Evolutionary conservation across 2,797 vertebrate genomes (phyloP).

Genomic region (Manis javanica): DNA sequence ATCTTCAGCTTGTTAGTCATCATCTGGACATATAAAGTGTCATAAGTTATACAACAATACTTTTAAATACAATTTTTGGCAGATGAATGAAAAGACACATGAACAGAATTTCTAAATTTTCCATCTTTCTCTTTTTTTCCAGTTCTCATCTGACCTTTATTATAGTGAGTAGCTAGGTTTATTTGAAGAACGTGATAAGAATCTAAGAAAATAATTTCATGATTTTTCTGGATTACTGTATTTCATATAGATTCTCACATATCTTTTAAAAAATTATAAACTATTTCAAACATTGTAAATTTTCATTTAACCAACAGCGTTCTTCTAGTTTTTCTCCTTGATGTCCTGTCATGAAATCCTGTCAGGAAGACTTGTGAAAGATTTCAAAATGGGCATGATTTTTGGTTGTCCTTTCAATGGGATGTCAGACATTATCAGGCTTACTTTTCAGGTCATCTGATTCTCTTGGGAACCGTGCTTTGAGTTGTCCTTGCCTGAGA

Average conservation of each 20-base stretch:
- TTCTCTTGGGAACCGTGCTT: not conserved
- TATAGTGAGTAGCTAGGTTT: not conserved
- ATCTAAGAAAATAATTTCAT: not conserved
- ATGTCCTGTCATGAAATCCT: not conserved
- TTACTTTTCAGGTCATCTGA: not conserved
- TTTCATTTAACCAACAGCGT: conserved; percentile 8
- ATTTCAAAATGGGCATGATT: not conserved
- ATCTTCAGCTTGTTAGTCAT: not conserved
- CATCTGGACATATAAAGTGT: not conserved
- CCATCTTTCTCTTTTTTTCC: not conserved
- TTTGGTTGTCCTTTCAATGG: not conserved
- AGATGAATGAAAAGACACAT: not conserved
- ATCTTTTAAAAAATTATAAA: not conserved
- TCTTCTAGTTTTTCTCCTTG: not conserved
- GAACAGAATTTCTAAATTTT: not conserved
- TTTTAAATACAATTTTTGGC: not conserved
- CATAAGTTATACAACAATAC: not conserved
- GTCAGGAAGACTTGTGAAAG: not conserved
- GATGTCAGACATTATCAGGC: not conserved
- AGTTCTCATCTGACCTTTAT: not conserved
- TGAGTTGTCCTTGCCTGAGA: not conserved
- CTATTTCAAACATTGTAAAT: not conserved
- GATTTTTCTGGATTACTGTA: not conserved
- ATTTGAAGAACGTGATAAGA: not conserved
- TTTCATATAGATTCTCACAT: not conserved